Base-by-base conservation (phyloP, 2,797 vertebrate species). In the Smutsia temminckii region DNA sequence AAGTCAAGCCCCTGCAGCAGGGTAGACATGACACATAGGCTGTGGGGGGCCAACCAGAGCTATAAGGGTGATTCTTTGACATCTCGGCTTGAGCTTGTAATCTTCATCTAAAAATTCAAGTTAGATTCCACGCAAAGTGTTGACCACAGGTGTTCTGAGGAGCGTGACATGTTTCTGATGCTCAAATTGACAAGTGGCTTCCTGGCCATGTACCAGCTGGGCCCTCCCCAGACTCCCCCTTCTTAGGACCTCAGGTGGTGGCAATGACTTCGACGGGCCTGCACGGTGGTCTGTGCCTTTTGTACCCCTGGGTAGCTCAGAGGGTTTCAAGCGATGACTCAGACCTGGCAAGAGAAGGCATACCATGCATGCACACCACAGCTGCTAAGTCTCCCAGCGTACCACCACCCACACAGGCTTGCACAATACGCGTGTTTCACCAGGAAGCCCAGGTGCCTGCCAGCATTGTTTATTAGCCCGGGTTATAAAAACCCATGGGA, bases 241-340 rank as follows among this genome's bases (percentile, higher is more conserved):
- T 68, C 85, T 79, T 1, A 37, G 59, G 18, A 16, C 32, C 75
- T 66, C 75, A 59, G 34, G 81, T 66, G 80, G 91, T 79, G 51
- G 64, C 83, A 72, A 25, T 37, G 74, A 37, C 81, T 69, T 40
- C 23, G 63, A 80, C 0, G 2, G 57, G 25, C 66, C n/a, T 4
- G n/a, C 6, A 66, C 80, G n/a, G 2, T 4, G 6, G 72, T 79
- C 49, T 71, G 53, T 25, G 77, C 32, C 68, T 92, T 79, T 32
- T 27, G 57, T 29, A 64, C 27, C 78, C 79, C 57, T 2, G 32
- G 49, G 37, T 23, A 59, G 40, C 61, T 49, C 37, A 2, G 27
- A 72, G 10, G 40, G 59, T 42, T 88, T 86, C 79, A 85, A 61
- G 83, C 6, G 37, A 53, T 96, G 95, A 96, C 79, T 97, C 95